A percentile compares a stretch with the other conserved stretches of the same genome.
phyloP scores from a whole-genome alignment of 2,113 vertebrate species.

The Neotoma lepida region DNA sequence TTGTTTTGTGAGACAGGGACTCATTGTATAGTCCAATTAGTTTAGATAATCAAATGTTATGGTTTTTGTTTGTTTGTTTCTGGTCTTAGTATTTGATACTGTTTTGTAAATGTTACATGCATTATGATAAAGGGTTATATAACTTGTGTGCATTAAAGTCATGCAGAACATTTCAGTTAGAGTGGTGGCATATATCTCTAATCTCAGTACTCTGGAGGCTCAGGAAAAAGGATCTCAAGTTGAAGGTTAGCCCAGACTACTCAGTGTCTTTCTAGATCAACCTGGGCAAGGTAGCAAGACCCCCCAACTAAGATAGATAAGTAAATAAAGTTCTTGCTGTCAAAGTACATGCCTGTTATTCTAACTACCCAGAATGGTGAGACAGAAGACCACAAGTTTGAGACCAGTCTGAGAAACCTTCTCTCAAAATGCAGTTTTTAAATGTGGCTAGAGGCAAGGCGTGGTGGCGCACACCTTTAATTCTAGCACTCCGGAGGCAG shows the following conservation, averaged over 20 bases:
- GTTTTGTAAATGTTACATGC: constrained; percentile 21
- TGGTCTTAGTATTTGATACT: constrained; percentile 44
- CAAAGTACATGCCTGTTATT: not conserved
- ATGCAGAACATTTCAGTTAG: constrained; percentile 11
- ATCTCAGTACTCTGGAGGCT: not conserved
- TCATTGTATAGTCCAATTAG: not conserved
- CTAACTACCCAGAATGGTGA: not conserved
- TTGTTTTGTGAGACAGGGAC: not conserved
- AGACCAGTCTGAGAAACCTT: not conserved
- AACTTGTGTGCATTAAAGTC: constrained; percentile 23
- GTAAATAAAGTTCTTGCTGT: not conserved
- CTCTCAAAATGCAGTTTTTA: not conserved
- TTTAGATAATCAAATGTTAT: constrained; percentile 47
- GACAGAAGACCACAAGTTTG: not conserved
- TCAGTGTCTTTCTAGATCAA: not conserved
- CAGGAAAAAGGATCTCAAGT: not conserved
- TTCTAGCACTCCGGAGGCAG: no score
- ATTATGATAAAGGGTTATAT: constrained; percentile 47
- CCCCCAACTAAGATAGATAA: not conserved
- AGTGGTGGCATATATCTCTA: not conserved
- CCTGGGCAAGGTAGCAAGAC: not conserved
- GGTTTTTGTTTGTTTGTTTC: constrained; percentile 16
- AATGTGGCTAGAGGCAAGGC: not conserved
- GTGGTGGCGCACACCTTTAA: no score
- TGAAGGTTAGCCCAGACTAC: not conserved